phyloP scores from a whole-genome alignment of 1,140 invertebrate species.

The Drosophila mauritiana region DNA sequence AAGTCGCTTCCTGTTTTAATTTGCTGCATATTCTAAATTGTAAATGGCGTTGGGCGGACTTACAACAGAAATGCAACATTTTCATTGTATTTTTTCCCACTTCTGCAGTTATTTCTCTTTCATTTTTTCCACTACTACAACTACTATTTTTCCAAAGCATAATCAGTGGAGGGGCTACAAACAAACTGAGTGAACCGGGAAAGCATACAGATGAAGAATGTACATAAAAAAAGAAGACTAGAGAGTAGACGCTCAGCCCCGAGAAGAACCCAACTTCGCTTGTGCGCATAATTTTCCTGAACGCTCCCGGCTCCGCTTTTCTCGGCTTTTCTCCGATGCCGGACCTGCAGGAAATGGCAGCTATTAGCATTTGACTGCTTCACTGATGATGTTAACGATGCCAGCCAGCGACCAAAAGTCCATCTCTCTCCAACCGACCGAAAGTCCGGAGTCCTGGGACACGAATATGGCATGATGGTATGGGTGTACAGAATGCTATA shows the following conservation, averaged over 20 bases:
- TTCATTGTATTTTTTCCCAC: conserved; percentile 38
- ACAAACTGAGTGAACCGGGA: conserved; percentile 52
- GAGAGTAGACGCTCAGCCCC: conserved; percentile 3
- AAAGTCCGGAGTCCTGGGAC: conserved; percentile 16
- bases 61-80: conserved; percentile 70
- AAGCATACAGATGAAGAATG: conserved; percentile 34
- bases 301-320: conserved; percentile 31
- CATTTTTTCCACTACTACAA: background rate
- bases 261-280: conserved; percentile 61
- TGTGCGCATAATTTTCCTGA: conserved; percentile 81
- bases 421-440: conserved; percentile 30
- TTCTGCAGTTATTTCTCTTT: conserved; percentile 25
- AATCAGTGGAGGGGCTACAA: conserved; percentile 62
- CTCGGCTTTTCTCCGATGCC: conserved; percentile 33
- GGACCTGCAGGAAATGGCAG: conserved; percentile 81
- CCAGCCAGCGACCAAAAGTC: conserved; percentile 39
- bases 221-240: conserved; percentile 10
- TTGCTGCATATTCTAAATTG: conserved; percentile 79
- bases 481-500: conserved; percentile 50
- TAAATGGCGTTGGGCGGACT: conserved; percentile 46
- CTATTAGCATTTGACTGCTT: conserved; percentile 82
- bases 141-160: conserved; percentile 25
- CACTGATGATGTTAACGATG: conserved; percentile 81
- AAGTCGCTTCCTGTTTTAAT: conserved; percentile 67
- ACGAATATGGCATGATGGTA: background rate